A percentile compares a stretch with the other conserved stretches of the same genome.
These are phyloP conservation scores for Oedothorax gibbosus DNA, from an alignment of 1,140 invertebrate genomes.

Conservation along the genomic window DNA sequence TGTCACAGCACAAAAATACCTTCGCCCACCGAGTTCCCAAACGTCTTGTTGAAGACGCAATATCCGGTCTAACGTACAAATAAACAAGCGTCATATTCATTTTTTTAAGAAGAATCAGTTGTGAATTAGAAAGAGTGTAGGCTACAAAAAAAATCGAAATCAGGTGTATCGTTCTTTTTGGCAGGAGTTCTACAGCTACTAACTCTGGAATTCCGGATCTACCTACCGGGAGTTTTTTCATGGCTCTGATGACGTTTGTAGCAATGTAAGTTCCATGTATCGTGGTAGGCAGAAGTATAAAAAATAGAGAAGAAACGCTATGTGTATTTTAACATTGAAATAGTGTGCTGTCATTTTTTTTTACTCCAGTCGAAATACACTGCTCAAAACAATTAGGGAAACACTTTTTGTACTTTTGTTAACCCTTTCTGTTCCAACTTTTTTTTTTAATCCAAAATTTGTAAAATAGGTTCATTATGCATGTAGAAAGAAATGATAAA, in stretches of 20 bases:
- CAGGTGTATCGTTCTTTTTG: slow-evolving; percentile 14
- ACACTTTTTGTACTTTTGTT: too few relatives aligned
- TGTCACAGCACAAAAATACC: slow-evolving; percentile 3
- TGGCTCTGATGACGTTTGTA: background rate
- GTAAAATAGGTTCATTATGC: too few relatives aligned
- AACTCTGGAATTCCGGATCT: slow-evolving; percentile 14
- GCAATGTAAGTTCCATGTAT: background rate
- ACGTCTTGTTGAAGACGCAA: slow-evolving; percentile 19
- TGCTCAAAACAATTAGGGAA: too few relatives aligned
- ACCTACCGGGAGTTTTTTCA: slow-evolving; percentile 12
- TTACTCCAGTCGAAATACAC: too few relatives aligned
- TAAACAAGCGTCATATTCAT: slow-evolving; percentile 28
- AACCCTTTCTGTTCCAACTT: too few relatives aligned
- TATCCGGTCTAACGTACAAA: slow-evolving; percentile 13
- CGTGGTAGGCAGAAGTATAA: too few relatives aligned
- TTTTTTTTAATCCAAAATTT: too few relatives aligned
- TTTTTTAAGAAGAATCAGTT: background rate
- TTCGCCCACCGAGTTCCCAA: background rate
- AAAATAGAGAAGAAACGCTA: too few relatives aligned
- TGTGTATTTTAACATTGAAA: too few relatives aligned
- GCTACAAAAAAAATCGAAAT: background rate
- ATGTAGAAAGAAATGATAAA: too few relatives aligned
- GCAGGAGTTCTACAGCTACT: background rate
- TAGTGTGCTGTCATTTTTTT: too few relatives aligned
- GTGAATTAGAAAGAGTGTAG: background rate